Conservation (phyloP, 2,797 vertebrate genomes). For the Thunnus albacares region DNA sequence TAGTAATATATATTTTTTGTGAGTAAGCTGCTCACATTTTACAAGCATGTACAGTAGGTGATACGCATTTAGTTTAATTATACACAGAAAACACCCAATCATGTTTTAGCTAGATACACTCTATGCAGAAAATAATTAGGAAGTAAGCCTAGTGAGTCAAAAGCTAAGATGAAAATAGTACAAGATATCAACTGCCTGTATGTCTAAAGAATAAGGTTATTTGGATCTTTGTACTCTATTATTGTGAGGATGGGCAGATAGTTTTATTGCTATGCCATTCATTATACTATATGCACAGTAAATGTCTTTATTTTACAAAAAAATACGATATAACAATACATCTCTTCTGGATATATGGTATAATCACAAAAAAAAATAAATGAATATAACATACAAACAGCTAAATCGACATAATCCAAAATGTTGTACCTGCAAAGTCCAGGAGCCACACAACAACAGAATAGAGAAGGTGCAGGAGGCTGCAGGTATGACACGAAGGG, state of each 20-base stretch:
- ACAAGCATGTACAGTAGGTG: not conserved
- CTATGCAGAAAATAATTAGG: not conserved
- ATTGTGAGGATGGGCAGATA: not conserved
- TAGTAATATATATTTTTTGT: not conserved
- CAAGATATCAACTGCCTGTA: not conserved
- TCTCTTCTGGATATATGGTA: not conserved
- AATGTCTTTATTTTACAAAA: not conserved
- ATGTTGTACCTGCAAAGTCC: conserved; percentile 2
- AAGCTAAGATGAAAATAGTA: not conserved
- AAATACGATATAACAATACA: not conserved
- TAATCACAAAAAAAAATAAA: not conserved
- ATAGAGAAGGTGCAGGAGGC: conserved; percentile 29
- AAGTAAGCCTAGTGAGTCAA: not conserved
- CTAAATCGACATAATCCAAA: too few relatives aligned
- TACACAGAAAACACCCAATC: not conserved
- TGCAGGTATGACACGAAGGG: conserved; percentile 25
- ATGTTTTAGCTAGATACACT: not conserved
- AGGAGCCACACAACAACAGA: conserved; percentile 28
- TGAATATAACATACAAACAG: not conserved
- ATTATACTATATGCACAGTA: not conserved
- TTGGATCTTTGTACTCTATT: too few relatives aligned
- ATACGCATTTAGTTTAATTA: not conserved
- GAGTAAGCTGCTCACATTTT: not conserved
- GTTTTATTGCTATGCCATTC: not conserved
- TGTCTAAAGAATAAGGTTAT: not conserved